Evolutionary conservation across 1,140 invertebrate species (phyloP).

Genomic region (Halesus radiatus): DNA sequence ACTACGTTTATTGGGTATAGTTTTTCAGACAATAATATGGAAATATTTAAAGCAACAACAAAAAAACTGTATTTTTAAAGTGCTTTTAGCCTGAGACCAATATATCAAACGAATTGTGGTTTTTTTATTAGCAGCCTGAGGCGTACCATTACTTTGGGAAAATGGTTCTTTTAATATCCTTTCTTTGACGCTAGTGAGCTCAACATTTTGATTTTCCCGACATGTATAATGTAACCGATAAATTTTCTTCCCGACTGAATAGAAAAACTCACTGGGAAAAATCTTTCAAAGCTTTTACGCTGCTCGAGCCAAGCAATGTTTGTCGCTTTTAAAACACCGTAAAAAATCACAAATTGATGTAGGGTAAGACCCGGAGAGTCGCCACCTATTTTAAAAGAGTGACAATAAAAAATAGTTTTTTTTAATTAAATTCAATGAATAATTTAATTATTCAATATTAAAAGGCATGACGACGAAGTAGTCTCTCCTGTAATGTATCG

Average conservation of each 20-base stretch:
- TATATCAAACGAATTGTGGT: background rate
- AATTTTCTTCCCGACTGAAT: background rate
- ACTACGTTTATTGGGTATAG: too few relatives aligned
- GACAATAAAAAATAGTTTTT: too few relatives aligned
- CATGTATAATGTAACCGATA: background rate
- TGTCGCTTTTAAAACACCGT: slow-evolving; percentile 7
- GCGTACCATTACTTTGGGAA: slow-evolving; percentile 12
- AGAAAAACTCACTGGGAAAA: background rate
- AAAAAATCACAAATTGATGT: background rate
- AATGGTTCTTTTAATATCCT: slow-evolving; percentile 13
- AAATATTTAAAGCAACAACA: too few relatives aligned
- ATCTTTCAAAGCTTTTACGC: background rate
- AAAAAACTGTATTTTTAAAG: too few relatives aligned
- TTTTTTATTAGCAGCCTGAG: background rate
- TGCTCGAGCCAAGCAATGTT: background rate
- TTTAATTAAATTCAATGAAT: too few relatives aligned
- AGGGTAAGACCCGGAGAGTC: too few relatives aligned
- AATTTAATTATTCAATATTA: too few relatives aligned
- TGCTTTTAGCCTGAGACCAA: background rate
- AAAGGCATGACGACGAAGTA: too few relatives aligned
- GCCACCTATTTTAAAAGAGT: too few relatives aligned
- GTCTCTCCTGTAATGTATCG: too few relatives aligned
- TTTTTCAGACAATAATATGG: too few relatives aligned
- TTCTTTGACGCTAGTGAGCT: slow-evolving; percentile 14
- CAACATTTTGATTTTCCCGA: slow-evolving; percentile 26